These are phyloP conservation scores for Camponotus floridanus DNA, from an alignment of 1,140 invertebrate species.

Conservation along the genomic window DNA sequence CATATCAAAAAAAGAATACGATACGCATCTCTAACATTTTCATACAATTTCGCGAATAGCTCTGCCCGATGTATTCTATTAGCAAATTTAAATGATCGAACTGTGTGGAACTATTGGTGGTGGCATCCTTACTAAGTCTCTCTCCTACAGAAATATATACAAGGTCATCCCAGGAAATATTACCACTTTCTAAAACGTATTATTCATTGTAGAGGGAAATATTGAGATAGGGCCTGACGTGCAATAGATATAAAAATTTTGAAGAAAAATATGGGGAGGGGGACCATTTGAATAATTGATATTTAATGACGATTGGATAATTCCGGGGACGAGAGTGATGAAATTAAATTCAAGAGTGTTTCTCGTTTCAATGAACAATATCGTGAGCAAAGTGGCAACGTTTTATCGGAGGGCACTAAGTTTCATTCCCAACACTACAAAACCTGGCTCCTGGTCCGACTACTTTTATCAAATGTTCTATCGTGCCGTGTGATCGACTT, in stretches of 20 bases:
- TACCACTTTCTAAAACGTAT: slow-evolving; percentile 8
- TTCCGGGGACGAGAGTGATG: neutral
- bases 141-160: neutral
- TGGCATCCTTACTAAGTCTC: slow-evolving; percentile 34
- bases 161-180: slow-evolving; percentile 19
- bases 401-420: slow-evolving; percentile 20
- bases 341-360: neutral
- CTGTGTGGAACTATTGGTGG: slow-evolving; percentile 53
- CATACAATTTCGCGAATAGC: slow-evolving; percentile 26
- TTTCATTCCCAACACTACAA: slow-evolving; percentile 42
- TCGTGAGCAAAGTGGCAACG: slow-evolving; percentile 7
- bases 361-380: slow-evolving; percentile 50
- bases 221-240: neutral
- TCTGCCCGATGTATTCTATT: slow-evolving; percentile 28
- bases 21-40: slow-evolving; percentile 29
- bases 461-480: slow-evolving; percentile 58
- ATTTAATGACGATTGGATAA: neutral
- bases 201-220: slow-evolving; percentile 7
- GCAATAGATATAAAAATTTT: neutral
- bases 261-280: neutral
- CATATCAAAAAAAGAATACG: neutral
- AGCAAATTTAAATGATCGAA: slow-evolving; percentile 25
- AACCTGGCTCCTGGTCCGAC: slow-evolving; percentile 34
- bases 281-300: slow-evolving; percentile 4
- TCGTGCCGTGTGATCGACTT: slow-evolving; percentile 59